Evolutionary conservation across 2,113 vertebrate genomes (phyloP), one percentile per base, ranked within the genome.

Genomic region (Rhinolophus sinicus): DNA sequence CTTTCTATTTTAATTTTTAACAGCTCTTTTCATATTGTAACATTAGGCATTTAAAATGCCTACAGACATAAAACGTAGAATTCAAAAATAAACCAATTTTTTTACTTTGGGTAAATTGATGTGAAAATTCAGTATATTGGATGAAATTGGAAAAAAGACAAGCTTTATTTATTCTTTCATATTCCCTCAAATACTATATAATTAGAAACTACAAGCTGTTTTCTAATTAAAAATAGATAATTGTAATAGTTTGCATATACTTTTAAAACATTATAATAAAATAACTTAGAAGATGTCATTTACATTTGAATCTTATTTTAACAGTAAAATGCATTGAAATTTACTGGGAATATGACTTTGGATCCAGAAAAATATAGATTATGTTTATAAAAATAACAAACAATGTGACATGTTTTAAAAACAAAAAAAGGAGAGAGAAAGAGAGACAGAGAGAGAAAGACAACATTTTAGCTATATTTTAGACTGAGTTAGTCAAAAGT

Each of bases 261-360:
- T 47, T 80, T 83, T 47, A 86, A 56, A 85, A 83, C 50, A 5
- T 56, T 95, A 56, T 1, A 76, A n/a, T 80, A 96, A 92, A 90
- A 62, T 69, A 69, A 75, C 58, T 90, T 92, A 58, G n/a, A 62
- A 96, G 90, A 58, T 78, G 70, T 19, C 21, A 38, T 50, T 81
- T 84, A 40, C 2, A 75, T 38, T 88, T 86, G 76, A 92, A 88
- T 60, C 52, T 76, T 80, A 94, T 93, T 96, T 86, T 92, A 90
- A 28, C 38, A 95, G 13, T 50, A 72, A 83, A 81, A 30, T 81
- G 1, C 62, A 47, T 22, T 56, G 47, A 69, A 84, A 50, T 65
- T 93, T 86, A 82, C 47, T 93, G 28, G 9, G 7, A 94, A 77
- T 5, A 19, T 85, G 64, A 92, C 40, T 72, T 26, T 94, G 50